Conservation (phyloP, 2,113 vertebrate species). For the Anthoscopus minutus region DNA sequence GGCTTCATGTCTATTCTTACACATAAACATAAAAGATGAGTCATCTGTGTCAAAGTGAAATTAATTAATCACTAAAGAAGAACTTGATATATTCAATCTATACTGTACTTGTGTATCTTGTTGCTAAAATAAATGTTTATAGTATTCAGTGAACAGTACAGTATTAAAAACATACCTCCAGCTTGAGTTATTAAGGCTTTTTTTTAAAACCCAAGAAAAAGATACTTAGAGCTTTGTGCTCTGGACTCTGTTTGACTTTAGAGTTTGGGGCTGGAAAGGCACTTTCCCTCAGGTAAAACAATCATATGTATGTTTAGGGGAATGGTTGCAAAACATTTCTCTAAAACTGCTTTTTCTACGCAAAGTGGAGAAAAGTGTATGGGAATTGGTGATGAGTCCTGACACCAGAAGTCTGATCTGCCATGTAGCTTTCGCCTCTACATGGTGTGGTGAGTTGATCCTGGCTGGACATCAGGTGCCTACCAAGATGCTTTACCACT, state of each 20-base stretch:
- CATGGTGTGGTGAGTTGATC: neutral
- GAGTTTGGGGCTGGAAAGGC: neutral
- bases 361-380: neutral
- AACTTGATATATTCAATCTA: neutral
- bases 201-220: neutral
- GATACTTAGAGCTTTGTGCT: neutral
- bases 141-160: accelerated
- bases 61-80: neutral
- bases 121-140: neutral
- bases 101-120: neutral
- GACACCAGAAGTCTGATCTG: neutral
- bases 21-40: neutral
- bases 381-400: neutral
- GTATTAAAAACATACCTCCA: neutral
- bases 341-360: neutral
- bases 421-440: neutral
- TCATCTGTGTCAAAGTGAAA: neutral
- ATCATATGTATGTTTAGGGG: neutral
- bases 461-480: neutral
- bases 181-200: neutral
- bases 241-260: neutral
- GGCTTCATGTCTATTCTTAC: neutral
- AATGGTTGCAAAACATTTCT: neutral
- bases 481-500: neutral
- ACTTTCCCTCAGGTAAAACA: neutral